Conservation (phyloP, 2,797 vertebrate species). For the Picus viridis region DNA sequence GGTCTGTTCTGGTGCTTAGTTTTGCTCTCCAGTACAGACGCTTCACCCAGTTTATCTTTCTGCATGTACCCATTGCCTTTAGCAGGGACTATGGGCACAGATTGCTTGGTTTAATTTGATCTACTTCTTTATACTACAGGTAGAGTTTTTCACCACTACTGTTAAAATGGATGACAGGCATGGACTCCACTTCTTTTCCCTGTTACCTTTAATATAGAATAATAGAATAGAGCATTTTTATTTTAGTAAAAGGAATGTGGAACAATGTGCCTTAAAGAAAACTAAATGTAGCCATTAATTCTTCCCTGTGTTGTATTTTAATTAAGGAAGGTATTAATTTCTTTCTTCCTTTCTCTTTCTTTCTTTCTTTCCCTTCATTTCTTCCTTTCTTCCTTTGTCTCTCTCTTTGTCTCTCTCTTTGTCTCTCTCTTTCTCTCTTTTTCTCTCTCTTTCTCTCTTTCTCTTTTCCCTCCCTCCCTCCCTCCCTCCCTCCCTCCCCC, state of each 20-base stretch:
- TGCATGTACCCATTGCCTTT: neutral
- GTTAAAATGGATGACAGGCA: neutral
- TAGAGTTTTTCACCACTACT: neutral
- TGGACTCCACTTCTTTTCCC: neutral
- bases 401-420: too few species aligned
- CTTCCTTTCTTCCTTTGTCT: too few species aligned
- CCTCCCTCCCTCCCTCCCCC: too few species aligned
- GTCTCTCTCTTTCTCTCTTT: too few species aligned
- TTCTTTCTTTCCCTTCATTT: too few species aligned
- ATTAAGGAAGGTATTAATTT: constrained; percentile 66
- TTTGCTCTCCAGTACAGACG: neutral
- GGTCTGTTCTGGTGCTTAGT: neutral
- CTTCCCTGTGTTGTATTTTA: constrained; percentile 62
- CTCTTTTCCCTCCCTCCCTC: too few species aligned
- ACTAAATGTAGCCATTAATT: constrained; percentile 64
- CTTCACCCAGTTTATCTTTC: neutral
- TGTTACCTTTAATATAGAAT: constrained; percentile 23
- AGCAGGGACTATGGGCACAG: neutral
- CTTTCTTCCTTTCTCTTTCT: too few species aligned
- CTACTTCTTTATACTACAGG: neutral
- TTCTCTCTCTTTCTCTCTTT: too few species aligned
- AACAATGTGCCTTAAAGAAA: constrained; percentile 53
- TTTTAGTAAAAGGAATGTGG: constrained; percentile 65
- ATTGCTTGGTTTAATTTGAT: constrained; percentile 42
- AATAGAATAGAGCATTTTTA: constrained; percentile 31